These are phyloP conservation scores for Caradrina clavipalpis DNA, from an alignment of 2,888 invertebrate genomes.

Conservation along the genomic window DNA sequence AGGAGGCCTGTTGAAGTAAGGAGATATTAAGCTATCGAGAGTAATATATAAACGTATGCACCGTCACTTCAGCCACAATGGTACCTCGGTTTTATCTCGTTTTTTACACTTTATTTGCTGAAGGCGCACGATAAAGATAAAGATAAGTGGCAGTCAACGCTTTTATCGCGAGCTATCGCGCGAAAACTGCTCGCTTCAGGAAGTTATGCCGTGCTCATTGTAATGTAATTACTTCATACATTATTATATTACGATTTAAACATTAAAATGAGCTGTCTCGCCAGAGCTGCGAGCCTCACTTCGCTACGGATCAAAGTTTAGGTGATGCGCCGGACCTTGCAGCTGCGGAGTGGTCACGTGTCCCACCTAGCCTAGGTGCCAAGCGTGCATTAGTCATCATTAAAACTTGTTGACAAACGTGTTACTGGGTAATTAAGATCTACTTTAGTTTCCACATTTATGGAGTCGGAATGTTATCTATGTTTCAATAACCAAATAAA, in stretches of 20 bases:
- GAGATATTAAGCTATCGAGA: constrained; percentile 18
- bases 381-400: constrained; percentile 40
- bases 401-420: constrained; percentile 44
- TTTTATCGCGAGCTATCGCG: constrained; percentile 85
- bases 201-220: constrained; percentile 70
- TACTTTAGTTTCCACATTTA: constrained; percentile 22
- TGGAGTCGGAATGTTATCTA: background rate
- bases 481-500: background rate
- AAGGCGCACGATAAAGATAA: constrained; percentile 89
- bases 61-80: constrained; percentile 77
- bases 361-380: background rate
- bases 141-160: constrained; percentile 86
- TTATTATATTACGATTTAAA: constrained; percentile 27
- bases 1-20: background rate
- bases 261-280: background rate
- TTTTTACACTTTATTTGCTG: constrained; percentile 89
- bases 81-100: constrained; percentile 85
- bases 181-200: constrained; percentile 82
- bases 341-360: constrained; percentile 36
- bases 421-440: constrained; percentile 24
- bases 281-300: background rate
- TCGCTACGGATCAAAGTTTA: constrained; percentile 3
- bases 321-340: background rate
- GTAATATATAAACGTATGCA: constrained; percentile 38
- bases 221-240: constrained; percentile 58